These are phyloP conservation scores for Psilanteris sp. DNA, from an alignment of 1,140 invertebrate genomes.

Conservation along the genomic window DNA sequence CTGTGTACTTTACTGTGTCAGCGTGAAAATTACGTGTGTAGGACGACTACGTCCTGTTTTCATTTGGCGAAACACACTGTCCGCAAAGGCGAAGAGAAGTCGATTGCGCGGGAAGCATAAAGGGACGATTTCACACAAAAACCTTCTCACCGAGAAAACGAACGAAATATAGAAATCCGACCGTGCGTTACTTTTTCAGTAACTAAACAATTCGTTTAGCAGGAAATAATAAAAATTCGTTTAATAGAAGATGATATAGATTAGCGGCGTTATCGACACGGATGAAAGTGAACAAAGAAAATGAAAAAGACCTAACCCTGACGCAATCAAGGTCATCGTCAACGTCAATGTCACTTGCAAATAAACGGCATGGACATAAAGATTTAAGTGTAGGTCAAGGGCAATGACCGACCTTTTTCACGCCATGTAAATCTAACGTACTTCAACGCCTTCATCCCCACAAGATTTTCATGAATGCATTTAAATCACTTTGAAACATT, in stretches of 20 bases:
- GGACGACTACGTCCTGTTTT: conserved; percentile 48
- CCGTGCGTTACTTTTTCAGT: conserved; percentile 11
- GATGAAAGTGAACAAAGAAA: conserved; percentile 38
- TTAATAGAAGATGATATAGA: background rate
- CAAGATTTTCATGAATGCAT: no score
- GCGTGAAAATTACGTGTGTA: conserved; percentile 56
- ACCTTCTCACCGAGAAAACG: conserved; percentile 16
- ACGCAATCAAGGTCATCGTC: conserved; percentile 29
- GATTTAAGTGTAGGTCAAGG: conserved; percentile 73
- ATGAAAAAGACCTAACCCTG: conserved; percentile 21
- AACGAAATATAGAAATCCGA: conserved; percentile 26
- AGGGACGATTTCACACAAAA: conserved; percentile 33
- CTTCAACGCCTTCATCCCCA: conserved; percentile 29
- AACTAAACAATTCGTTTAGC: background rate
- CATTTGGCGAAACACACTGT: conserved; percentile 53
- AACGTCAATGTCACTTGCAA: conserved; percentile 46
- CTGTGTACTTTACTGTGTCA: conserved; percentile 55
- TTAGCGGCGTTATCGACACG: conserved; percentile 37
- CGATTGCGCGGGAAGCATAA: conserved; percentile 43
- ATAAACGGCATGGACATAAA: conserved; percentile 54
- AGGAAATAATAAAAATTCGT: no score
- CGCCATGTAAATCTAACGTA: no score
- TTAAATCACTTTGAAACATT: no score
- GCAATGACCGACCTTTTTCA: conserved; percentile 73
- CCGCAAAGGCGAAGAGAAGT: conserved; percentile 40